phyloP scores from a whole-genome alignment of 1,140 invertebrate genomes.

The Drosophila cardini region DNA sequence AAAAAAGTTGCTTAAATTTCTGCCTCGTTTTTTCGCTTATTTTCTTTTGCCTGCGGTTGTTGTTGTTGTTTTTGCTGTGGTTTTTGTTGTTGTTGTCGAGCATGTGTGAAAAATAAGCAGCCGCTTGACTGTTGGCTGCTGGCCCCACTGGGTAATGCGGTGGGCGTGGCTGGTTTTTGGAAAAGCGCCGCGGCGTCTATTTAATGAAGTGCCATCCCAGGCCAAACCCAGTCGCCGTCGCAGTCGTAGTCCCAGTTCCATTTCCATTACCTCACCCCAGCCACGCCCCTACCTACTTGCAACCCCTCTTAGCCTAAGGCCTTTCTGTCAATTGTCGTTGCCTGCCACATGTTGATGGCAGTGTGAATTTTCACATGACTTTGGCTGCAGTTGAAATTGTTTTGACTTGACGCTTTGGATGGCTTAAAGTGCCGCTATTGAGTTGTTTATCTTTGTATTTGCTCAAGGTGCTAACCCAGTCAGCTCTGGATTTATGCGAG shows the following conservation, averaged over 20 bases:
- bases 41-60: conserved; percentile 17
- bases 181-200: conserved; percentile 77
- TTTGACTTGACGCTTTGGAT: conserved; percentile 11
- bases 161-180: conserved; percentile 62
- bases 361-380: conserved; percentile 77
- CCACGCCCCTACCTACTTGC: background rate
- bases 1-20: conserved; percentile 73
- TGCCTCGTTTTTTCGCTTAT: conserved; percentile 38
- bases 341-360: conserved; percentile 40
- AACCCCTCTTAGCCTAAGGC: conserved; percentile 26
- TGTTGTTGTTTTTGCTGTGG: conserved; percentile 41
- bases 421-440: conserved; percentile 38
- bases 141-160: conserved; percentile 54
- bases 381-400: conserved; percentile 20
- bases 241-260: conserved; percentile 11
- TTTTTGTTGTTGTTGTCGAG: conserved; percentile 54
- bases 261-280: conserved; percentile 8
- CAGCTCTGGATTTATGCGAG: conserved; percentile 15
- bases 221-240: conserved; percentile 33
- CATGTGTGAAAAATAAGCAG: conserved; percentile 80
- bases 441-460: conserved; percentile 36
- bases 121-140: conserved; percentile 19
- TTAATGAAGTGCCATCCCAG: conserved; percentile 75
- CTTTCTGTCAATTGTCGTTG: conserved; percentile 34
- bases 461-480: conserved; percentile 22